Evolutionary conservation across 2,888 invertebrate species (phyloP).

Genomic region (Macroteleia sp.): DNA sequence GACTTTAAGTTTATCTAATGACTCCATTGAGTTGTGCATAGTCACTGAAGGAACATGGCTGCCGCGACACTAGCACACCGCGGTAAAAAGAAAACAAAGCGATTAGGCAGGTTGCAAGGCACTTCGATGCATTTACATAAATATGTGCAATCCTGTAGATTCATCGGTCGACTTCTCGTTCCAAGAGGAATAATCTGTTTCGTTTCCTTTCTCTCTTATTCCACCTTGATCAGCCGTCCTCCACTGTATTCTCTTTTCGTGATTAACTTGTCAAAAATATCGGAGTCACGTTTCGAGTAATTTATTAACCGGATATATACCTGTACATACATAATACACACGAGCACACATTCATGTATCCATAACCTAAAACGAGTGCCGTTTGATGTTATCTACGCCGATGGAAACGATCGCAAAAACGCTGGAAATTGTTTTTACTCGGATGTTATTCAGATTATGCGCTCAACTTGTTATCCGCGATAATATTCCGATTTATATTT

Average conservation of each 20-base stretch:
- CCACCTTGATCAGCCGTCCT: constrained; percentile 13
- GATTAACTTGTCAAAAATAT: constrained; percentile 83
- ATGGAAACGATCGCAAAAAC: constrained; percentile 24
- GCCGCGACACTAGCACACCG: constrained; percentile 27
- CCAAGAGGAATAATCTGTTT: constrained; percentile 69
- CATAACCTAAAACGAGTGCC: constrained; percentile 10
- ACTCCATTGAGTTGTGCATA: constrained; percentile 33
- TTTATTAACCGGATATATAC: constrained; percentile 73
- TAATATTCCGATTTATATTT: constrained; percentile 37
- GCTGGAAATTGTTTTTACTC: constrained; percentile 34
- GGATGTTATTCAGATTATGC: constrained; percentile 28
- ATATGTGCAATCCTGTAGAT: constrained; percentile 77
- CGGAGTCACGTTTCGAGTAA: constrained; percentile 80
- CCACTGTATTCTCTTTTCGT: constrained; percentile 61
- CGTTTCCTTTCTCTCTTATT: constrained; percentile 13
- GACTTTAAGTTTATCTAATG: constrained; percentile 24
- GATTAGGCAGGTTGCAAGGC: constrained; percentile 25
- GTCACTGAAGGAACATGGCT: constrained; percentile 36
- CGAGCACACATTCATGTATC: neutral
- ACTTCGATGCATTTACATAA: constrained; percentile 76
- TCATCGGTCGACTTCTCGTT: constrained; percentile 65
- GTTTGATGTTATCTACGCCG: constrained; percentile 21
- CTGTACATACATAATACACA: constrained; percentile 8
- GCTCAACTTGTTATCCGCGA: constrained; percentile 21
- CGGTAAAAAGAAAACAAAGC: constrained; percentile 53